A percentile compares a stretch with the other conserved stretches of the same genome.
These are phyloP conservation scores for Eilema caniola DNA, from an alignment of 2,888 invertebrate species.

Conservation along the genomic window DNA sequence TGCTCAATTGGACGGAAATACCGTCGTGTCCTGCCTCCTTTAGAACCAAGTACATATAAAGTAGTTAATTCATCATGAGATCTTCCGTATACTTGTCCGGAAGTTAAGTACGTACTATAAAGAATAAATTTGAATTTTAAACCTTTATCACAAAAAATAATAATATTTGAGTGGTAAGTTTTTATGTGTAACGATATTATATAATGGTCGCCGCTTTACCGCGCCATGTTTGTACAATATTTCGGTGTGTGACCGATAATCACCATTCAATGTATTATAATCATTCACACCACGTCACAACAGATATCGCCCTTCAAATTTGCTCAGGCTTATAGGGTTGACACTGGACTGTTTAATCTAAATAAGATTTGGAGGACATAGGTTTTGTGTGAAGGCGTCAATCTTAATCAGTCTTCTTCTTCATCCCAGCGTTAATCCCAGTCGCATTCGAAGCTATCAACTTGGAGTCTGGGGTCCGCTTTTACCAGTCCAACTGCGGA, in stretches of 20 bases:
- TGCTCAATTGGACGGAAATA: too few relatives aligned
- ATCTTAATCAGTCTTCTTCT: too few relatives aligned
- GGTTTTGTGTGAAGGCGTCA: neutral
- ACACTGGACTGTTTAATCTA: neutral
- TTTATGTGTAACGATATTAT: neutral
- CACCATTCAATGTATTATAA: slow-evolving; percentile 45
- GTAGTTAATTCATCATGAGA: too few relatives aligned
- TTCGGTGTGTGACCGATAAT: slow-evolving; percentile 55
- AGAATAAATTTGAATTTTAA: neutral
- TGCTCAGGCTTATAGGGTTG: slow-evolving; percentile 29
- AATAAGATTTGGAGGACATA: neutral
- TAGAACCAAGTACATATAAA: too few relatives aligned
- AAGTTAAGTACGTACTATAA: too few relatives aligned
- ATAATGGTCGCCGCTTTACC: neutral
- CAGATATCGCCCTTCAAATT: slow-evolving; percentile 49
- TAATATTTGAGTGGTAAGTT: neutral
- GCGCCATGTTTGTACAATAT: slow-evolving; percentile 2
- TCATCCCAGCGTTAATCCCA: too few relatives aligned
- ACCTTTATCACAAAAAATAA: neutral
- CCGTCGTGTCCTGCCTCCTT: too few relatives aligned
- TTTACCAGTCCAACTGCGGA: too few relatives aligned
- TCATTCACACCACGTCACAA: slow-evolving; percentile 43
- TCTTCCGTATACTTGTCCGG: neutral
- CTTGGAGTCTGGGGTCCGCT: too few relatives aligned
- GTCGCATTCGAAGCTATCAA: too few relatives aligned